Base-by-base conservation (phyloP, 1,140 invertebrate species). In the Bombus pascuorum region DNA sequence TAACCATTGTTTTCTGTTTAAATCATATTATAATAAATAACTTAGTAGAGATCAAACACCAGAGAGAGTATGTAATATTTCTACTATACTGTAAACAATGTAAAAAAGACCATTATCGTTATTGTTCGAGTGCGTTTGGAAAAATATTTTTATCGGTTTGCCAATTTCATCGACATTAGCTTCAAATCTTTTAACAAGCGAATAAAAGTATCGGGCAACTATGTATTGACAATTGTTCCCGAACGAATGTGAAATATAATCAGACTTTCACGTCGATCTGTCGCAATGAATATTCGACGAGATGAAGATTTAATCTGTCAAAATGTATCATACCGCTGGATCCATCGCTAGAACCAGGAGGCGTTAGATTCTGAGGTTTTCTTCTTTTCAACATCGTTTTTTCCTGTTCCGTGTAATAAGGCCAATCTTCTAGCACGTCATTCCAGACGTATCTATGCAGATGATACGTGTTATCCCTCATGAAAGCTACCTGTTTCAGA, bases 401-500 rank as follows among this genome's bases (percentile, higher is more conserved):
- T 92, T 99, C 98, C 91, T 98, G 97, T 86, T 98, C 98, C 53
- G 97, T 97, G 92, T 98, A 99, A 95, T 97, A 99, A 65, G 98
- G 97, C 98, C 98, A 99, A 93, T 99, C 98, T 92, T 98, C 97
- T 91, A 98, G 97, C 73, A 99, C 98, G 93, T 99, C 98, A 93
- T 98, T 98, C 98, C 98, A 99, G 86, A 98, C 96, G 91, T 97
- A 96, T 91, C 97, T 97, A 76, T 97, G 96, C 92, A 99, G 96
- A 92, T 98, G 97, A 95, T 98, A 99, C 87, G 97, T 97, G 95
- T 99, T 99, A 94, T 99, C 98, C 92, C 97, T 97, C 93, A 98
- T 95, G 70, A 94, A 95, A 81, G 98, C 97, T 83, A 99, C 97
- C 93, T 97, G 97, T 88, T 97, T 97, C 88, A 99, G 95, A 88